Conservation (phyloP, 2,888 invertebrate genomes). For the Conchocele bisecta region DNA sequence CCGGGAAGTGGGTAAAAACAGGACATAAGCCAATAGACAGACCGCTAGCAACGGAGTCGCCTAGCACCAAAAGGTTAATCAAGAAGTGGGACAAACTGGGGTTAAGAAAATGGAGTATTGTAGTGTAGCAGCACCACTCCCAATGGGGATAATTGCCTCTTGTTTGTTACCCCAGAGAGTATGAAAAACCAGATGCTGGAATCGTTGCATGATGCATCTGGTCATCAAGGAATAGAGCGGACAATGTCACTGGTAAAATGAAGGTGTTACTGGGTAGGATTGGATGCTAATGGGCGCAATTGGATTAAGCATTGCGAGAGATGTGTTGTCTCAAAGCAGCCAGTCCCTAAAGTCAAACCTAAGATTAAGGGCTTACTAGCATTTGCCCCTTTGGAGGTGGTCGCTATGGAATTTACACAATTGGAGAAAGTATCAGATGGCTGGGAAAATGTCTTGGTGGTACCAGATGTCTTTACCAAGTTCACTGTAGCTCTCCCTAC, state of each 20-base stretch:
- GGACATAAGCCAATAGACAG: not conserved
- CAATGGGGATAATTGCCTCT: constrained; percentile 6
- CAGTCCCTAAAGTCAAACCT: too few species aligned
- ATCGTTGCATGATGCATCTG: constrained; percentile 37
- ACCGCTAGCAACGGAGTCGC: not conserved
- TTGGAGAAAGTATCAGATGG: constrained; percentile 45
- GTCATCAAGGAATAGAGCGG: constrained; percentile 52
- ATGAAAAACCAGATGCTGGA: too few species aligned
- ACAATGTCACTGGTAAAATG: constrained; percentile 32
- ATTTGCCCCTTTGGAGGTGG: too few species aligned
- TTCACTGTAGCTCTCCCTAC: too few species aligned
- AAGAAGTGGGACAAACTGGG: not conserved
- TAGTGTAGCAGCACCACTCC: too few species aligned
- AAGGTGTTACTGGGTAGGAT: constrained; percentile 48
- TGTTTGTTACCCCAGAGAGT: too few species aligned
- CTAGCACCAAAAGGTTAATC: not conserved
- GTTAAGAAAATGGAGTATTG: not conserved
- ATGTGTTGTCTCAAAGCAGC: too few species aligned
- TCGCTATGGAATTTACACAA: constrained; percentile 51
- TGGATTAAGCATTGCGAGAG: too few species aligned
- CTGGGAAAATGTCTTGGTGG: constrained; percentile 47
- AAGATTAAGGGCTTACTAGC: too few species aligned
- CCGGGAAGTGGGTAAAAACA: not conserved
- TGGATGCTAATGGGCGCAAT: constrained; percentile 27
- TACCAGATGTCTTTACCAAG: too few species aligned